These are phyloP conservation scores for Clavelina lepadiformis DNA, from an alignment of 23 tunicate genomes.

Conservation along the genomic window DNA sequence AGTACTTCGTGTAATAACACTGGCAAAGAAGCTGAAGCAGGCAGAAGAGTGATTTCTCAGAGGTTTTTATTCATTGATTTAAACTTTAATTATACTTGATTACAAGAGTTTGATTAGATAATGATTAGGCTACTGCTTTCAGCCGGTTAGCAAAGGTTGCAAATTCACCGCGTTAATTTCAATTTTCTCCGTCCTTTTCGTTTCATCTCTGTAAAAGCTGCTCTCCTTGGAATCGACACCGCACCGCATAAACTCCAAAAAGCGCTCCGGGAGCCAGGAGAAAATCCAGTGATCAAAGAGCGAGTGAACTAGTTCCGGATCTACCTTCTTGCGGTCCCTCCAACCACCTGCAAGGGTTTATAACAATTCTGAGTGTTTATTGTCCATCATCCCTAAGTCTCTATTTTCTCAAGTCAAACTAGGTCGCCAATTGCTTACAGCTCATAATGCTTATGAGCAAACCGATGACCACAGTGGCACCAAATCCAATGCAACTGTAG, in stretches of 20 bases:
- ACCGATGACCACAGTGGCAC: constrained; percentile 32
- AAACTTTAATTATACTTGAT: too few relatives aligned
- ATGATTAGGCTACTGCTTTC: too few relatives aligned
- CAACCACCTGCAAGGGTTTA: constrained; percentile 17
- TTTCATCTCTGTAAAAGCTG: too few relatives aligned
- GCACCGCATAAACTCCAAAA: constrained; percentile 15
- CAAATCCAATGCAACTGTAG: constrained; percentile 52
- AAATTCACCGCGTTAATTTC: too few relatives aligned
- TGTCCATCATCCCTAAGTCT: too few relatives aligned
- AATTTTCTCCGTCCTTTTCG: neutral
- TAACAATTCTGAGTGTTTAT: neutral
- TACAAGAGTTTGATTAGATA: too few relatives aligned
- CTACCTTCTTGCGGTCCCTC: constrained; percentile 6
- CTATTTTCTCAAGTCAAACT: neutral
- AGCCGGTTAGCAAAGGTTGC: too few relatives aligned
- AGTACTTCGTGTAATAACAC: too few relatives aligned
- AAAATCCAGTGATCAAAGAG: constrained; percentile 38
- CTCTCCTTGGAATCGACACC: too few relatives aligned
- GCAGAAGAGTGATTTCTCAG: too few relatives aligned
- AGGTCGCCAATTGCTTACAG: constrained; percentile 20
- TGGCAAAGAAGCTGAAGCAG: too few relatives aligned
- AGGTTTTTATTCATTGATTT: too few relatives aligned
- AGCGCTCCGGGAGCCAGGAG: constrained; percentile 22
- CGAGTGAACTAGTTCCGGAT: constrained; percentile 4
- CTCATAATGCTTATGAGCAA: constrained; percentile 28